These are phyloP conservation scores for Eupithecia tripunctaria DNA, from an alignment of 2,888 invertebrate species.

Conservation along the genomic window DNA sequence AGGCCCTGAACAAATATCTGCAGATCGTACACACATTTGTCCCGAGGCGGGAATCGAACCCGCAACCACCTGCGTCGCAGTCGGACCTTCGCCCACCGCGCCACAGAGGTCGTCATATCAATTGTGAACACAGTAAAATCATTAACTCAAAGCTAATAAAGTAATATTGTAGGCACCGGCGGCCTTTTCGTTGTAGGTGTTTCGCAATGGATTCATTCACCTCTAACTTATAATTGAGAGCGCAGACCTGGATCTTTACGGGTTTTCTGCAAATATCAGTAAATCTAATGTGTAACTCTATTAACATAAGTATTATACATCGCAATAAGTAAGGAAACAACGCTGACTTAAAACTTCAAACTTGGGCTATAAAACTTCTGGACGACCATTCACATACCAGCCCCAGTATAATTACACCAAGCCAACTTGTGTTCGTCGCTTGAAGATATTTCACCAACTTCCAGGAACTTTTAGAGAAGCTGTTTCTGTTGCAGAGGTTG, in stretches of 20 bases:
- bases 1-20: too few species aligned
- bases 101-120: too few species aligned
- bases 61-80: too few species aligned
- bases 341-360: constrained; percentile 4
- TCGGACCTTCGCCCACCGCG: too few species aligned
- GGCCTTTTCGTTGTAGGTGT: background rate
- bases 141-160: background rate
- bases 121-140: background rate
- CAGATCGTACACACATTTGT: too few species aligned
- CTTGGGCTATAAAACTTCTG: constrained; percentile 17
- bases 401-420: constrained; percentile 8
- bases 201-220: background rate
- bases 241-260: background rate
- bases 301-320: background rate
- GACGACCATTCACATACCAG: constrained; percentile 7
- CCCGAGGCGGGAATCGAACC: too few species aligned
- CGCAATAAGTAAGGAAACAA: constrained; percentile 6
- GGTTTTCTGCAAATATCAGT: background rate
- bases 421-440: constrained; percentile 14
- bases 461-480: constrained; percentile 29
- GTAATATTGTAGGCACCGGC: background rate
- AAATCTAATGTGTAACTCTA: background rate
- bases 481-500: constrained; percentile 31
- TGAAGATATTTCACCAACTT: constrained; percentile 40
- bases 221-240: background rate